Percentiles rank a stretch among this genome's conserved stretches.
Conservation (phyloP, 2,797 vertebrate species). For the Antennarius maculatus region DNA sequence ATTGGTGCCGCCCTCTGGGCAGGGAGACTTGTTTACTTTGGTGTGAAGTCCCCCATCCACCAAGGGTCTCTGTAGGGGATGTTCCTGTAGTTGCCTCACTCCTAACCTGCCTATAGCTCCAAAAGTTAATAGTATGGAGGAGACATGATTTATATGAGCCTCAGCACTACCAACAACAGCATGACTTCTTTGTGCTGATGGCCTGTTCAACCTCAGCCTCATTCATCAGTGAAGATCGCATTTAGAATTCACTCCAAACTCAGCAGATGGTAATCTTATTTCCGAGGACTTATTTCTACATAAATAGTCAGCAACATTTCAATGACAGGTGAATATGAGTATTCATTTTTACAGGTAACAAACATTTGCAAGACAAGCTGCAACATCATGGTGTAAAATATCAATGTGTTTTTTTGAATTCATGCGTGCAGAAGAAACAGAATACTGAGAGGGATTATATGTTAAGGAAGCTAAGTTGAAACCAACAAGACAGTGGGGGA, state of each 20-base stretch:
- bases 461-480: too few species aligned
- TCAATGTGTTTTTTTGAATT: conserved; percentile 4
- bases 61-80: conserved; percentile 78
- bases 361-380: conserved; percentile 39
- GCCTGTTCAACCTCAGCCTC: conserved; percentile 55
- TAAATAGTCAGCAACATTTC: conserved; percentile 52
- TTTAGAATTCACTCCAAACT: conserved; percentile 78
- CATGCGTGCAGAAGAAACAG: neutral
- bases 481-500: too few species aligned
- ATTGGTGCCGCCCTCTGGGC: conserved; percentile 78
- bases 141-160: conserved; percentile 77
- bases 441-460: neutral
- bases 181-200: conserved; percentile 70
- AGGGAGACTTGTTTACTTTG: conserved; percentile 81
- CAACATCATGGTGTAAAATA: conserved; percentile 2
- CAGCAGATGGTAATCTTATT: conserved; percentile 70
- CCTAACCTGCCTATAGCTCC: conserved; percentile 74
- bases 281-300: conserved; percentile 59
- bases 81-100: conserved; percentile 70
- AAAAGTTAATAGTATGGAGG: conserved; percentile 76
- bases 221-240: conserved; percentile 79
- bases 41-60: conserved; percentile 76
- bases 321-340: conserved; percentile 29
- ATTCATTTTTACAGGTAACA: conserved; percentile 32
- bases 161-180: conserved; percentile 67